Percentiles rank a stretch among this genome's conserved stretches.
Evolutionary conservation across 1,140 invertebrate genomes (phyloP).

Genomic region (Venturia canescens): DNA sequence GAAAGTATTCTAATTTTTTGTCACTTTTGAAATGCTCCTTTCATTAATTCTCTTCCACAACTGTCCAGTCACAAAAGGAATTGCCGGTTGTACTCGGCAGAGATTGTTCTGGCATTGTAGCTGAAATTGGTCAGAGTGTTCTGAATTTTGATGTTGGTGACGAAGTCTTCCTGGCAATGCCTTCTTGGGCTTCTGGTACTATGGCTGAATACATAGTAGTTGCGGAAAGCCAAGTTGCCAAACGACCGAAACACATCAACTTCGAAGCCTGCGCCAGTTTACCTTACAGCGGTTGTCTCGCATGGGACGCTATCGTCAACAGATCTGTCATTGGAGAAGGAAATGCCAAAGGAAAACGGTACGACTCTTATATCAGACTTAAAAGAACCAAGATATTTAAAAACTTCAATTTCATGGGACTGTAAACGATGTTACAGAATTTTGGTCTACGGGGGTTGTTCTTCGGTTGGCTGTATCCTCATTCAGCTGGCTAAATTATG

Average conservation of each 20-base stretch:
- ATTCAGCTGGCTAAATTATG: conserved; percentile 84
- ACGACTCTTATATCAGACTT: conserved; percentile 37
- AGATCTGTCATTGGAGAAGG: conserved; percentile 76
- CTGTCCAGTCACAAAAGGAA: conserved; percentile 75
- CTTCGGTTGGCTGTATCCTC: conserved; percentile 84
- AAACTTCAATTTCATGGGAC: conserved; percentile 21
- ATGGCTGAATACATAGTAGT: conserved; percentile 81
- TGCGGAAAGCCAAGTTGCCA: conserved; percentile 78
- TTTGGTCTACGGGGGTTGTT: conserved; percentile 83
- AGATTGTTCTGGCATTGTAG: conserved; percentile 83
- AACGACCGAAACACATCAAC: conserved; percentile 81
- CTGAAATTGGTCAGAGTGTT: conserved; percentile 81
- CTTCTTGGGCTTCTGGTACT: conserved; percentile 79
- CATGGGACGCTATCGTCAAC: conserved; percentile 81
- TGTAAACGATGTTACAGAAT: conserved; percentile 76
- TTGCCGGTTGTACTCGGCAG: conserved; percentile 82
- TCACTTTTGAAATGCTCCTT: background rate
- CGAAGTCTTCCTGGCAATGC: conserved; percentile 81
- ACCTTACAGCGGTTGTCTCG: conserved; percentile 84
- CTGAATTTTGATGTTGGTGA: conserved; percentile 81
- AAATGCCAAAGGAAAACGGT: conserved; percentile 80
- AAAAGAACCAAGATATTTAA: conserved; percentile 8
- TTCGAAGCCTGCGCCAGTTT: conserved; percentile 85
- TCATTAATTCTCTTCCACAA: too few relatives aligned
- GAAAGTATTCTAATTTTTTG: background rate